Conservation (phyloP, 2,113 vertebrate genomes). For the Sciurus niger region DNA sequence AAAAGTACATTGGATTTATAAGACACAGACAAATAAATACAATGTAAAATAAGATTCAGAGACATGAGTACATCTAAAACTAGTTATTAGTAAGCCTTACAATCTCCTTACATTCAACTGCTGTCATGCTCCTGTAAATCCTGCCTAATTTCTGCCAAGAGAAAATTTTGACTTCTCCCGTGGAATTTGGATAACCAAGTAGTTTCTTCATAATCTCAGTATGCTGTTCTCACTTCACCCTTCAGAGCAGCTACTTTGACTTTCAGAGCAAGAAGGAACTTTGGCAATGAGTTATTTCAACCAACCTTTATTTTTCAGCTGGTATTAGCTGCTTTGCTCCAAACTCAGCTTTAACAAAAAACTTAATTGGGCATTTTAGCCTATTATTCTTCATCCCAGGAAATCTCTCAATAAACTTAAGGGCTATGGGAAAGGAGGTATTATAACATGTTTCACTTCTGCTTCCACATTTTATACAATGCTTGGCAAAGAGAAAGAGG, state of each 20-base stretch:
- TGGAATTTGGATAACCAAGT: background rate
- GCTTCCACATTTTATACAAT: conserved; percentile 14
- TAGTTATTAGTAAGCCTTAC: background rate
- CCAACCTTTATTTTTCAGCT: background rate
- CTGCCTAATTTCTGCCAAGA: background rate
- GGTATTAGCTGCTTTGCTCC: background rate
- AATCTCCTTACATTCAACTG: background rate
- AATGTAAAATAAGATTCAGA: background rate
- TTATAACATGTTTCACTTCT: conserved; percentile 3
- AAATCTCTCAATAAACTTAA: conserved; percentile 16
- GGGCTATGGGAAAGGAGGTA: background rate
- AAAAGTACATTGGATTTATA: background rate
- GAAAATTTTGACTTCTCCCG: conserved; percentile 7
- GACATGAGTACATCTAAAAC: background rate
- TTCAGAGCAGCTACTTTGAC: background rate
- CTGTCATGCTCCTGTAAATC: background rate
- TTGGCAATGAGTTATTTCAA: background rate
- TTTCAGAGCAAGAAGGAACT: background rate
- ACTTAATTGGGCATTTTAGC: background rate
- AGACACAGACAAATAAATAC: background rate
- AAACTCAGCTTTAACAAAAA: conserved; percentile 20
- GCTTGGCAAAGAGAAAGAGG: background rate
- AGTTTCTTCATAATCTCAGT: conserved; percentile 26
- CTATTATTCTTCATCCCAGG: conserved; percentile 14
- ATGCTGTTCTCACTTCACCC: background rate